Evolutionary conservation across 1,140 invertebrate species (phyloP).

Genomic region (Trichonephila clavipes): DNA sequence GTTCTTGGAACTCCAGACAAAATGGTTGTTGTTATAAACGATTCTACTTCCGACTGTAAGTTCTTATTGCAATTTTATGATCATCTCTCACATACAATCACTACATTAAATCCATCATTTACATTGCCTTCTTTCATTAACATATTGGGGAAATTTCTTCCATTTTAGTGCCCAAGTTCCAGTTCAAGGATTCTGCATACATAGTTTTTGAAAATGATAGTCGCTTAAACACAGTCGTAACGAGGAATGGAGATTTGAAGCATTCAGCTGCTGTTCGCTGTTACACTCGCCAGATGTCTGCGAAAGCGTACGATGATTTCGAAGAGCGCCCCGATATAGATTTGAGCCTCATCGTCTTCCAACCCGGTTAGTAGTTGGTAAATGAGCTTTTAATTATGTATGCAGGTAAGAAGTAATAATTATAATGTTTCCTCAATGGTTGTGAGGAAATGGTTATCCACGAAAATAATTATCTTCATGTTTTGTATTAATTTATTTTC

Average conservation of each 20-base stretch:
- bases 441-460: too few relatives aligned
- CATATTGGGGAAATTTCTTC: not conserved
- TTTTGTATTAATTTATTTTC: too few relatives aligned
- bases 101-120: not conserved
- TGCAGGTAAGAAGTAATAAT: not conserved
- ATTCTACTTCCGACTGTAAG: constrained; percentile 81
- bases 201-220: constrained; percentile 80
- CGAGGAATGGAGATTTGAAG: constrained; percentile 80
- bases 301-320: constrained; percentile 80
- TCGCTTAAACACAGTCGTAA: constrained; percentile 79
- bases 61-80: constrained; percentile 1
- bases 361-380: constrained; percentile 79
- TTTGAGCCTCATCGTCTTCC: constrained; percentile 80
- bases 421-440: not conserved
- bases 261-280: constrained; percentile 80
- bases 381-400: not conserved
- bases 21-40: constrained; percentile 80
- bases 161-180: constrained; percentile 80
- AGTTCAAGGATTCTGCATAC: constrained; percentile 80
- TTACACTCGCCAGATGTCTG: constrained; percentile 81
- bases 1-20: constrained; percentile 79
- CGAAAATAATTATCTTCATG: too few relatives aligned
- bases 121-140: not conserved
- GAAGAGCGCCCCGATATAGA: constrained; percentile 81
- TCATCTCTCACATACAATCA: too few relatives aligned